Percentiles rank a stretch among this genome's conserved stretches.
Conservation (phyloP, 2,888 invertebrate genomes). For the Beris morrisii region DNA sequence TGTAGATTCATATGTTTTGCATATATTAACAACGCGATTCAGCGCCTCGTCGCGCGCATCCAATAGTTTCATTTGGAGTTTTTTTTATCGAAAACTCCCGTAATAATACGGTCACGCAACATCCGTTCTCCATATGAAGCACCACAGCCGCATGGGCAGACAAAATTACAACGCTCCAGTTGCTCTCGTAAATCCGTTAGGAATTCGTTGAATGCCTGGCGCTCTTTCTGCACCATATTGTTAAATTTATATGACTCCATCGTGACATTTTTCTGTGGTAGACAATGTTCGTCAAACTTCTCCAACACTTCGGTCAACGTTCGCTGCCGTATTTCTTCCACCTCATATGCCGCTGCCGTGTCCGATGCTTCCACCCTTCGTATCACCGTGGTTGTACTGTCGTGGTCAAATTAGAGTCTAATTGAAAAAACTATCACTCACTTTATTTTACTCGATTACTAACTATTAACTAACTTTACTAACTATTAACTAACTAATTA, state of each 20-base stretch:
- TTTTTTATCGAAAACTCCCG: slow-evolving; percentile 39
- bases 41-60: slow-evolving; percentile 38
- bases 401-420: too few relatives aligned
- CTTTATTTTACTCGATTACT: too few relatives aligned
- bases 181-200: slow-evolving; percentile 36
- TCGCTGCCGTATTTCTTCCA: not conserved
- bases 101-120: slow-evolving; percentile 40
- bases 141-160: slow-evolving; percentile 36
- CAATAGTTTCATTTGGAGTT: slow-evolving; percentile 39
- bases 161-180: slow-evolving; percentile 36
- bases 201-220: slow-evolving; percentile 38
- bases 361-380: too few relatives aligned
- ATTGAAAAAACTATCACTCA: too few relatives aligned
- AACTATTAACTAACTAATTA: too few relatives aligned
- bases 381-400: too few relatives aligned
- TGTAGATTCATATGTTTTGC: slow-evolving; percentile 37
- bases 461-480: too few relatives aligned
- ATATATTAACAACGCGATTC: slow-evolving; percentile 37
- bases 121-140: slow-evolving; percentile 39
- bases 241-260: slow-evolving; percentile 40
- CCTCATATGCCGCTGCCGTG: too few relatives aligned
- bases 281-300: slow-evolving; percentile 5
- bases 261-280: slow-evolving; percentile 10
- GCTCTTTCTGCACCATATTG: slow-evolving; percentile 36
- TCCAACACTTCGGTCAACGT: not conserved